phyloP scores from a whole-genome alignment of 2,113 vertebrate species.

The Serinus canaria region DNA sequence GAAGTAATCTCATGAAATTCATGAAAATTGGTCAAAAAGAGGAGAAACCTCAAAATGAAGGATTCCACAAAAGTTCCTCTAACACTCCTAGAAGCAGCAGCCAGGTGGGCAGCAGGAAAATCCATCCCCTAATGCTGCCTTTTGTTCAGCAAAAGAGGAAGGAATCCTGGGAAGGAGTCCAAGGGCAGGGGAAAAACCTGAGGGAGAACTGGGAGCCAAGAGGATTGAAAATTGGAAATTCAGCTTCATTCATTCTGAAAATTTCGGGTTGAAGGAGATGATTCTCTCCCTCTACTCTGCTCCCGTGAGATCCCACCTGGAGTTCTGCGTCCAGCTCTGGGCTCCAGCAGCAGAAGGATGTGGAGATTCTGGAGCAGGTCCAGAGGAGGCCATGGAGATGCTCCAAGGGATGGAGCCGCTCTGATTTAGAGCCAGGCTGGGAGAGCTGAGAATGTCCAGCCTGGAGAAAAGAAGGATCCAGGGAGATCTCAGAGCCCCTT shows the following conservation, averaged over 20 bases:
- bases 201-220: not conserved
- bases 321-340: not conserved
- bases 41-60: not conserved
- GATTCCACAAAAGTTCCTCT: not conserved
- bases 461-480: rapidly evolving
- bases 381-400: rapidly evolving
- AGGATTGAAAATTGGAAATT: not conserved
- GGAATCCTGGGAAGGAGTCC: not conserved
- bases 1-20: not conserved
- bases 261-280: rapidly evolving
- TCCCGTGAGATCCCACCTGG: not conserved
- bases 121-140: not conserved
- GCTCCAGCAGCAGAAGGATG: rapidly evolving
- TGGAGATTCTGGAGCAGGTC: rapidly evolving
- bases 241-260: not conserved
- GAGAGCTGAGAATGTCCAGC: not conserved
- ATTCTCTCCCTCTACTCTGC: not conserved
- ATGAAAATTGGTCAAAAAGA: not conserved
- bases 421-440: not conserved
- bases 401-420: not conserved
- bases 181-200: not conserved
- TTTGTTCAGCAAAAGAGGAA: not conserved
- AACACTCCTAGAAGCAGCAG: not conserved
- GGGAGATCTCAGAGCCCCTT: rapidly evolving
- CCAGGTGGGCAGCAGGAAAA: not conserved